These are phyloP conservation scores for Bucco capensis DNA, from an alignment of 2,113 vertebrate species.

Conservation along the genomic window DNA sequence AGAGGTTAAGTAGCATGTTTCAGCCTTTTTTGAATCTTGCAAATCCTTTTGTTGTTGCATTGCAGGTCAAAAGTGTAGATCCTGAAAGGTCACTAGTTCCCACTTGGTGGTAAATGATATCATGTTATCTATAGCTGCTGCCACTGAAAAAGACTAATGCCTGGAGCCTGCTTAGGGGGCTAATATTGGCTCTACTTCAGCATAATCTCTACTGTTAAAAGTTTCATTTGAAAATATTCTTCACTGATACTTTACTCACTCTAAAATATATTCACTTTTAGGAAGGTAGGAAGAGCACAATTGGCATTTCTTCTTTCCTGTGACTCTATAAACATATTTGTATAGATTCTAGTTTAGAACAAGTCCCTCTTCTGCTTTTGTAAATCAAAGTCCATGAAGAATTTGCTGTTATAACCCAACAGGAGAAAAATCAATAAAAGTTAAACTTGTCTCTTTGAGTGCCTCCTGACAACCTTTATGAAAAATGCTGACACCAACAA, in stretches of 20 bases:
- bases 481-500: slow-evolving; percentile 49
- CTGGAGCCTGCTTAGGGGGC: background rate
- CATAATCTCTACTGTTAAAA: background rate
- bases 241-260: background rate
- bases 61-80: slow-evolving; percentile 20
- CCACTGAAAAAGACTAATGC: background rate
- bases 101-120: background rate
- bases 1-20: background rate
- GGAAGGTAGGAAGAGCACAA: background rate
- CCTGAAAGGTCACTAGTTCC: background rate
- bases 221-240: background rate
- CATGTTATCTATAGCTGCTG: background rate
- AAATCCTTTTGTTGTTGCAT: background rate
- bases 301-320: background rate
- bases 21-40: background rate
- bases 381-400: slow-evolving; percentile 21
- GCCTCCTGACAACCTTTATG: background rate
- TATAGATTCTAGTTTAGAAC: background rate
- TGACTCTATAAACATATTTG: background rate
- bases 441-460: slow-evolving; percentile 16
- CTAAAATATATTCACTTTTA: background rate
- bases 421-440: slow-evolving; percentile 21
- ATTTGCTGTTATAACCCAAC: slow-evolving; percentile 5
- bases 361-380: background rate
- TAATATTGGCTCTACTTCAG: background rate